These are phyloP conservation scores for Eueremaeus valkanovi DNA, from an alignment of 2,888 invertebrate species.

Conservation along the genomic window DNA sequence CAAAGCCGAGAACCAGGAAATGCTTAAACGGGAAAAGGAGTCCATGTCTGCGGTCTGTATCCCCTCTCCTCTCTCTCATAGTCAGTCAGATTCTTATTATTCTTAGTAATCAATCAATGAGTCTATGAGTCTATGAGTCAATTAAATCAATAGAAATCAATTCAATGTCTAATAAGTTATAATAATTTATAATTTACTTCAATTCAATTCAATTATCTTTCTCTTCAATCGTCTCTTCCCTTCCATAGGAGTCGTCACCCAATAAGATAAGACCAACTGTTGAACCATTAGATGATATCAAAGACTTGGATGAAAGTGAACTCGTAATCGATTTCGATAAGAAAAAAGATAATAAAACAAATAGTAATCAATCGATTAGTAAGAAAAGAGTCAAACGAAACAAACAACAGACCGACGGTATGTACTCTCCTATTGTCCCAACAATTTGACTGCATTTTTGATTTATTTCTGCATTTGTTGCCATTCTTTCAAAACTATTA, in stretches of 20 bases:
- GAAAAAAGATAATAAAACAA: conserved; percentile 4
- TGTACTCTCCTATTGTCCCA: neutral
- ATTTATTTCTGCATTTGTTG: neutral
- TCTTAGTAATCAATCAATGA: no score
- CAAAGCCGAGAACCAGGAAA: conserved; percentile 51
- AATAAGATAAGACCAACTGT: neutral
- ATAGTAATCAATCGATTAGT: neutral
- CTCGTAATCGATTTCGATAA: conserved; percentile 20
- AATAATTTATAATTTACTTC: no score
- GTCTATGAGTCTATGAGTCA: no score
- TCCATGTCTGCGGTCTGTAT: conserved; percentile 46
- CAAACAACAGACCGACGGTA: neutral
- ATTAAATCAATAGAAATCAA: no score
- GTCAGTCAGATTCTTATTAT: neutral
- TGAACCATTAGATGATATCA: neutral
- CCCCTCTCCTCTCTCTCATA: neutral
- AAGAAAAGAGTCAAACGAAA: neutral
- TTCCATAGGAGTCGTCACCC: neutral
- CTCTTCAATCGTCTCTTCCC: no score
- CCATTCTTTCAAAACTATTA: no score
- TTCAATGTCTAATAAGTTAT: no score
- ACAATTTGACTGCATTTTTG: neutral
- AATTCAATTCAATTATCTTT: no score
- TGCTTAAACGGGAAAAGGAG: conserved; percentile 50
- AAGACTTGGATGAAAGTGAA: conserved; percentile 1